These are phyloP conservation scores for Actinostola sp. DNA, from an alignment of 92 coral and sea anemone genomes.

Conservation along the genomic window DNA sequence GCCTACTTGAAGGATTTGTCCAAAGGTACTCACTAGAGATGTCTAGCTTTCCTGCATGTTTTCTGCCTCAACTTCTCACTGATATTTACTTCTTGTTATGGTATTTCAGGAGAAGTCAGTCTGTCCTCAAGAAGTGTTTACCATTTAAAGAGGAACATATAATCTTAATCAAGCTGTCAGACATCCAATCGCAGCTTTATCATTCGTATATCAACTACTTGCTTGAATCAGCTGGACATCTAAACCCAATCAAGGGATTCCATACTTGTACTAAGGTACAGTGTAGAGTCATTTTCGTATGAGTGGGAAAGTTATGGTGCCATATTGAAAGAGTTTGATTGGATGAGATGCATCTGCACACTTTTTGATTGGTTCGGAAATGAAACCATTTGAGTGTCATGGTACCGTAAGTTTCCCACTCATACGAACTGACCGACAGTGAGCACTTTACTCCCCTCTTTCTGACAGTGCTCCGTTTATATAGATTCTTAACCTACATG, in stretches of 20 bases:
- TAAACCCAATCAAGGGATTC: constrained; percentile 91
- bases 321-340: too few relatives aligned
- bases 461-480: too few relatives aligned
- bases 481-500: too few relatives aligned
- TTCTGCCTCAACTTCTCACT: too few relatives aligned
- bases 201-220: constrained; percentile 66
- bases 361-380: too few relatives aligned
- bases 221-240: constrained; percentile 68
- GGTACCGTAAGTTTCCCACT: too few relatives aligned
- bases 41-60: neutral
- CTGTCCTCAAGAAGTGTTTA: constrained; percentile 71
- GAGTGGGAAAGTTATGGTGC: too few relatives aligned
- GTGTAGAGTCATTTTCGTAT: too few relatives aligned
- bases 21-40: constrained; percentile 63
- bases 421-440: too few relatives aligned
- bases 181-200: constrained; percentile 78
- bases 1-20: constrained; percentile 93
- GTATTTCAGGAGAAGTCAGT: constrained; percentile 91
- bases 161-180: constrained; percentile 74
- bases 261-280: constrained; percentile 91
- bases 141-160: constrained; percentile 88
- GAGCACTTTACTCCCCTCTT: too few relatives aligned
- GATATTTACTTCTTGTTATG: neutral
- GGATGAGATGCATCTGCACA: too few relatives aligned
- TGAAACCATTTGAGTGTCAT: too few relatives aligned